Base-by-base conservation (phyloP, 2,797 vertebrate species). In the Pangasius krempfi region DNA sequence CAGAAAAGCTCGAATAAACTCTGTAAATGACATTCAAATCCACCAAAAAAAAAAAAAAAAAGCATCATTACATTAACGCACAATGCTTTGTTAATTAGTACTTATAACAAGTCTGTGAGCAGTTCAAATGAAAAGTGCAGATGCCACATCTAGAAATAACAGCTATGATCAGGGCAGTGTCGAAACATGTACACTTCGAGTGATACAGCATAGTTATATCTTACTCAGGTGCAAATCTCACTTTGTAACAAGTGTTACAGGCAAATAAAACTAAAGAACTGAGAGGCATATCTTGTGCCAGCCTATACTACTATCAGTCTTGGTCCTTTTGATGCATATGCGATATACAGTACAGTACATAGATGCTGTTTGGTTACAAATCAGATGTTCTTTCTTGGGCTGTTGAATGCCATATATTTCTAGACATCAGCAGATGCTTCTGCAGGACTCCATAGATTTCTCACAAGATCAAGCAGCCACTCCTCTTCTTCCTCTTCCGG, bases 381-480 rank as follows among this genome's bases (percentile, higher is more conserved):
- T 92, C 90, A 90, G 40, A 90, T 84, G 91, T 90, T 76, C 72
- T 90, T 88, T 81, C 93, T 79, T 86, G 89, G 75, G 88, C 88
- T 88, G 85, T 84, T 91, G 9, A 68, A 33, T 88, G 78, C 78
- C 76, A 68, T 68, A 79, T 47, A 62, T 75, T 84, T 79, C 33
- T 0, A 84, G 83, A 52, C 47, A 25, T 37, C 30, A 4, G 64
- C 47, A 85, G 88, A 56, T 83, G 52, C 80, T 82, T 87, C 80
- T 78, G 47, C 72, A 68, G 58, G 44, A 70, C 44, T 66, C 75
- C n/a, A 84, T 70, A 84, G 33, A 37, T 84, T 72, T 86, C 93
- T 98, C 96, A 99, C 91, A 99, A 96, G 92, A 99, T 94, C 1
- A 96, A 93, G 93, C 98, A 99, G 88, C 95, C 96, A 3, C 94